phyloP scores from a whole-genome alignment of 1,140 invertebrate species.

The Drosophila pallidifrons region DNA sequence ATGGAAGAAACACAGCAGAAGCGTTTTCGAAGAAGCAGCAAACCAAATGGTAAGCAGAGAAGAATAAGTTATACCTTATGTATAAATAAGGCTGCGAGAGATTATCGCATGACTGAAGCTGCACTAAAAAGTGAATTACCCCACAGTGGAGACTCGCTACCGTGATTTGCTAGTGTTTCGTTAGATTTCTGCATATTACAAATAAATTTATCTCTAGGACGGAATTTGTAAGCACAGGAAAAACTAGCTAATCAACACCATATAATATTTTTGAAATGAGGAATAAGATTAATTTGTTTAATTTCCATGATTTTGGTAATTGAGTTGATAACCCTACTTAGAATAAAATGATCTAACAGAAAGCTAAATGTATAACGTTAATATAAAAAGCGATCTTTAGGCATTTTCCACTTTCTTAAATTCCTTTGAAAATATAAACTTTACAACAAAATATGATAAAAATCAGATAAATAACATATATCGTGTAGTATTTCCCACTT shows the following conservation, averaged over 20 bases:
- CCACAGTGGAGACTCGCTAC: constrained; percentile 1
- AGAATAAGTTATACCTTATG: constrained; percentile 23
- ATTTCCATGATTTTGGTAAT: too few relatives aligned
- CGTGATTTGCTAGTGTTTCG: neutral
- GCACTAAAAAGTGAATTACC: neutral
- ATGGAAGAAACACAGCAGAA: constrained; percentile 31
- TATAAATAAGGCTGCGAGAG: constrained; percentile 13
- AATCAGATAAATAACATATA: neutral
- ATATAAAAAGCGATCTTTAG: too few relatives aligned
- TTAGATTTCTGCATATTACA: neutral
- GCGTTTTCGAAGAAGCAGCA: constrained; percentile 6
- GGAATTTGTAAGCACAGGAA: neutral
- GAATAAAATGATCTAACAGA: too few relatives aligned
- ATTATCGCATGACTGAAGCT: constrained; percentile 23
- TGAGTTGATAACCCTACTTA: too few relatives aligned
- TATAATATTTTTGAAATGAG: too few relatives aligned
- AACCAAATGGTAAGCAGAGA: constrained; percentile 24
- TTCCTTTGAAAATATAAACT: neutral
- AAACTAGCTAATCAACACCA: neutral
- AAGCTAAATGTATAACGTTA: too few relatives aligned
- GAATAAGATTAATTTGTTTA: too few relatives aligned
- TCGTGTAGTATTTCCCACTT: neutral
- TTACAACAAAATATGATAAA: neutral
- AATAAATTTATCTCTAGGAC: neutral
- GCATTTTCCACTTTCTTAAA: too few relatives aligned